phyloP scores from a whole-genome alignment of 2,797 vertebrate genomes.

The Melanogrammus aeglefinus region DNA sequence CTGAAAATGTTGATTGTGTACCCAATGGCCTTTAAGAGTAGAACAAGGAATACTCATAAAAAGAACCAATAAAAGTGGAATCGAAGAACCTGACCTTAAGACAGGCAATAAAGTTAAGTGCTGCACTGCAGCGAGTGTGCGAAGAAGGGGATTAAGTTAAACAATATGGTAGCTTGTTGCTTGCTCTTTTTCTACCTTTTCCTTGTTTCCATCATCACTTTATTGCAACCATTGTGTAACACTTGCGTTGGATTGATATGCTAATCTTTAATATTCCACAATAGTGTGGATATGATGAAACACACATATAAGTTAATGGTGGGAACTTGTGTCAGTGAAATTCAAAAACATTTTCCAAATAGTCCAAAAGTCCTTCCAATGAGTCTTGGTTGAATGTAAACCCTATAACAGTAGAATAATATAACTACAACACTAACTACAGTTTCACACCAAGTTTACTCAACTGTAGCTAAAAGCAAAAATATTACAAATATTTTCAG shows the following conservation, averaged over 20 bases:
- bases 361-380: background rate
- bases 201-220: background rate
- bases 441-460: background rate
- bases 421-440: background rate
- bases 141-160: background rate
- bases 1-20: conserved; percentile 5
- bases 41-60: conserved; percentile 7
- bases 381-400: background rate
- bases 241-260: background rate
- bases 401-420: background rate
- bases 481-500: background rate
- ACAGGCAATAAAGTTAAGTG: conserved; percentile 1
- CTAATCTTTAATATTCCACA: background rate
- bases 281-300: background rate
- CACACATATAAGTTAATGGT: background rate
- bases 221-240: background rate
- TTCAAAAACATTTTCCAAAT: background rate
- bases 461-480: background rate
- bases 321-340: background rate
- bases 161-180: background rate
- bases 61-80: conserved; percentile 13
- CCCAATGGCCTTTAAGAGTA: conserved; percentile 13
- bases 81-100: conserved; percentile 13
- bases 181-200: background rate
- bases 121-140: background rate